Evolutionary conservation across 2,797 vertebrate genomes (phyloP).

Genomic region (Antrozous pallidus): DNA sequence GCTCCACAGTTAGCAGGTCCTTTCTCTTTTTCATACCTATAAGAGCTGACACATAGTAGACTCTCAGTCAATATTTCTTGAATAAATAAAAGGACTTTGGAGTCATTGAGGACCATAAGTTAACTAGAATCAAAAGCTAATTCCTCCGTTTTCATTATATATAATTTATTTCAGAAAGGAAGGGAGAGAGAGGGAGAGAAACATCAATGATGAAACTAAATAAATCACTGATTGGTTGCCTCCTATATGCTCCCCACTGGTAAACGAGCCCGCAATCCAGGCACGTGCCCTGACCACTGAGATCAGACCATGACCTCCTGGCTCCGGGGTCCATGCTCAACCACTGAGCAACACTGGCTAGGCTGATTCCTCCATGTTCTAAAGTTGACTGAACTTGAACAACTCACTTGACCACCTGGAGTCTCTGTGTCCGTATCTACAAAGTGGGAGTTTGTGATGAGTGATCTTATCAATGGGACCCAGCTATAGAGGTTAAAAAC

Average conservation of each 20-base stretch:
- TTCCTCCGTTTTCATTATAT: neutral
- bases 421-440: neutral
- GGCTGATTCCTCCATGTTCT: neutral
- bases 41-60: neutral
- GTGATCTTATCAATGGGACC: neutral
- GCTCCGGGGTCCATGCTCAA: too few relatives aligned
- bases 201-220: too few relatives aligned
- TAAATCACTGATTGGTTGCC: too few relatives aligned
- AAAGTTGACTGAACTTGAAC: neutral
- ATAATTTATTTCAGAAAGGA: neutral
- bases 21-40: neutral
- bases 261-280: too few relatives aligned
- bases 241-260: too few relatives aligned
- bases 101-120: neutral
- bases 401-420: neutral
- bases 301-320: too few relatives aligned
- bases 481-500: neutral
- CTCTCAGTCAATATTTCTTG: neutral
- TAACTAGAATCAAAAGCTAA: neutral
- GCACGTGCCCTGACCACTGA: too few relatives aligned
- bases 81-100: neutral
- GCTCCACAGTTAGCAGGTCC: neutral
- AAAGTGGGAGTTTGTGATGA: neutral
- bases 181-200: too few relatives aligned
- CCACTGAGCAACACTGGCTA: too few relatives aligned